Evolutionary conservation across 2,797 vertebrate genomes (phyloP).

Genomic region (Selene dorsalis): DNA sequence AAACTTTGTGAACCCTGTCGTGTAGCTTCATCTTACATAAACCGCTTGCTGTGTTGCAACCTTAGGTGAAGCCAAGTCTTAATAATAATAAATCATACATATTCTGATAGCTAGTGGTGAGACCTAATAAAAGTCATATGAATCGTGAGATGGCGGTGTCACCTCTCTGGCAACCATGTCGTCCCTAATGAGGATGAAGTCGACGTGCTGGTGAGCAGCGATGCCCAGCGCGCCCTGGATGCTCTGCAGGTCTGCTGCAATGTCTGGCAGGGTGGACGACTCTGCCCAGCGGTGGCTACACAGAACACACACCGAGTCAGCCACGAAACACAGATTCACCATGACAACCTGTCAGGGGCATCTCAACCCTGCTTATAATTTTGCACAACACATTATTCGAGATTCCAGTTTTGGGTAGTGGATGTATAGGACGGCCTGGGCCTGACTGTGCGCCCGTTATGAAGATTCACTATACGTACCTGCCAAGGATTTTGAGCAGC

Average conservation of each 20-base stretch:
- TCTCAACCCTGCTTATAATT: slow-evolving; percentile 56
- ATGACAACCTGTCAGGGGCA: slow-evolving; percentile 67
- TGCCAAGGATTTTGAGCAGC: slow-evolving; percentile 82
- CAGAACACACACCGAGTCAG: slow-evolving; percentile 65
- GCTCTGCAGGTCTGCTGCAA: slow-evolving; percentile 89
- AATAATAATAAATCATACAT: slow-evolving; percentile 29
- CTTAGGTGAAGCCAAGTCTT: slow-evolving; percentile 4
- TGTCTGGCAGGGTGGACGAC: slow-evolving; percentile 85
- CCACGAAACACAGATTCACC: slow-evolving; percentile 54
- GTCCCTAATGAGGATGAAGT: slow-evolving; percentile 93
- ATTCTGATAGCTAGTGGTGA: slow-evolving; percentile 59
- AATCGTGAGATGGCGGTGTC: slow-evolving; percentile 58
- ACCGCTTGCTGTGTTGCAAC: slow-evolving; percentile 22
- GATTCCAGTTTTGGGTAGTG: slow-evolving; percentile 39
- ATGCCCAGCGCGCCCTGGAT: slow-evolving; percentile 88
- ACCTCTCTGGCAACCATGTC: slow-evolving; percentile 95
- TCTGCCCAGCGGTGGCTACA: slow-evolving; percentile 84
- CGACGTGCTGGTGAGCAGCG: slow-evolving; percentile 77
- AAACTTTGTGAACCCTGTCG: slow-evolving; percentile 6
- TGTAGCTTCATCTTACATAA: slow-evolving; percentile 24
- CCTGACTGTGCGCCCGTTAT: slow-evolving; percentile 30
- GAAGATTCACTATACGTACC: slow-evolving; percentile 80
- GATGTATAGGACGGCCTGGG: slow-evolving; percentile 18
- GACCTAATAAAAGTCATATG: slow-evolving; percentile 55
- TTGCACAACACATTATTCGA: slow-evolving; percentile 61